Evolutionary conservation across 1,140 invertebrate species (phyloP).

Genomic region (Drosophila bocqueti): DNA sequence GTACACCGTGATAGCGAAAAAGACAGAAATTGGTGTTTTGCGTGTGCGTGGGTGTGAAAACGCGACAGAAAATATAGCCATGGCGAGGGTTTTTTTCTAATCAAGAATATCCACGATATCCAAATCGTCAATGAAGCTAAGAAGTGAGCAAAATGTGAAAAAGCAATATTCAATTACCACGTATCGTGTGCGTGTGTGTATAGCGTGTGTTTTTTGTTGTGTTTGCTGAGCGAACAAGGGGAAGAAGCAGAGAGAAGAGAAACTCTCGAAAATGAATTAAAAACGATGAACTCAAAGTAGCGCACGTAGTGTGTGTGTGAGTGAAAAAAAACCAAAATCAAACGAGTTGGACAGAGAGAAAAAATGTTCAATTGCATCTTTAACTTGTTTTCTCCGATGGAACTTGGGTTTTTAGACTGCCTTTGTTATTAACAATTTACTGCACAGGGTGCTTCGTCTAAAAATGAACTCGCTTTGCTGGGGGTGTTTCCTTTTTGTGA

Average conservation of each 20-base stretch:
- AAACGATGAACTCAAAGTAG: constrained; percentile 82
- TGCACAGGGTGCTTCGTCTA: constrained; percentile 14
- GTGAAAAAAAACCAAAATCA: constrained; percentile 17
- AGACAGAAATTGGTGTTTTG: neutral
- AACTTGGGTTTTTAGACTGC: constrained; percentile 39
- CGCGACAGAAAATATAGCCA: constrained; percentile 39
- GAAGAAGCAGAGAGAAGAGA: constrained; percentile 56
- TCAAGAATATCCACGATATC: constrained; percentile 33
- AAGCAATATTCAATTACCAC: constrained; percentile 23
- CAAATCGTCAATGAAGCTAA: constrained; percentile 37
- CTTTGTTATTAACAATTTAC: constrained; percentile 43
- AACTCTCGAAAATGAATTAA: constrained; percentile 78
- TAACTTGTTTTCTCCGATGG: constrained; percentile 58
- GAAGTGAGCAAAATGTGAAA: constrained; percentile 50
- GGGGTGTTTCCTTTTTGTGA: constrained; percentile 17
- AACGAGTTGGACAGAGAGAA: constrained; percentile 17
- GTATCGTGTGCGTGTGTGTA: constrained; percentile 15
- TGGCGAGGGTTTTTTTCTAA: constrained; percentile 68
- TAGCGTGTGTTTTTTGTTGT: constrained; percentile 58
- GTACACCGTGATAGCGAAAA: neutral
- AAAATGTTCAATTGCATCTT: constrained; percentile 72
- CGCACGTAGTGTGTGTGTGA: constrained; percentile 51
- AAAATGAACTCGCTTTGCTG: neutral
- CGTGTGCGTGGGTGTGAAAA: constrained; percentile 33
- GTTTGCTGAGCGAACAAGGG: constrained; percentile 24